Evolutionary conservation across 2,113 vertebrate species (phyloP).

Genomic region (Bos taurus): DNA sequence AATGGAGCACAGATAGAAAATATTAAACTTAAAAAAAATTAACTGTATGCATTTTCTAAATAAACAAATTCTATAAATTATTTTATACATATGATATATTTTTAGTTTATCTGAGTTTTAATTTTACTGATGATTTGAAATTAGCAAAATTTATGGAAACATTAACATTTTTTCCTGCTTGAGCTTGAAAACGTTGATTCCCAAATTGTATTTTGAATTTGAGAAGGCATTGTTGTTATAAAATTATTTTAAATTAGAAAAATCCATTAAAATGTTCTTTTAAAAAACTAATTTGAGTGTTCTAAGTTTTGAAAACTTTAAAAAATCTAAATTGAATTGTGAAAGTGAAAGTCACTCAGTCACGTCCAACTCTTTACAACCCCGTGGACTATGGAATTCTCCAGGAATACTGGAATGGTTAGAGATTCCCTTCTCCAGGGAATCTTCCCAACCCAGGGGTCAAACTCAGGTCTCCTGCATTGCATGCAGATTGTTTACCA

Average conservation of each 20-base stretch:
- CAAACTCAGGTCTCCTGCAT: not conserved
- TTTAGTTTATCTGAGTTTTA: not conserved
- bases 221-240: not conserved
- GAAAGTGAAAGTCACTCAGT: not conserved
- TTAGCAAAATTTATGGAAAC: not conserved
- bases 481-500: not conserved
- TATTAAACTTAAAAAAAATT: not conserved
- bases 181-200: not conserved
- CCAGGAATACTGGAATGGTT: not conserved
- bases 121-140: not conserved
- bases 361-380: not conserved
- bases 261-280: not conserved
- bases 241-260: not conserved
- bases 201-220: not conserved
- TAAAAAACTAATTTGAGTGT: not conserved
- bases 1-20: too few relatives aligned
- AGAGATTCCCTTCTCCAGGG: not conserved
- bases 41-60: not conserved
- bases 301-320: not conserved
- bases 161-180: not conserved
- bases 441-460: not conserved
- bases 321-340: not conserved
- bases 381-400: not conserved
- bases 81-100: not conserved
- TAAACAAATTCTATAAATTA: not conserved